Conservation (phyloP, 2,888 invertebrate species). For the Germaria angustata region DNA sequence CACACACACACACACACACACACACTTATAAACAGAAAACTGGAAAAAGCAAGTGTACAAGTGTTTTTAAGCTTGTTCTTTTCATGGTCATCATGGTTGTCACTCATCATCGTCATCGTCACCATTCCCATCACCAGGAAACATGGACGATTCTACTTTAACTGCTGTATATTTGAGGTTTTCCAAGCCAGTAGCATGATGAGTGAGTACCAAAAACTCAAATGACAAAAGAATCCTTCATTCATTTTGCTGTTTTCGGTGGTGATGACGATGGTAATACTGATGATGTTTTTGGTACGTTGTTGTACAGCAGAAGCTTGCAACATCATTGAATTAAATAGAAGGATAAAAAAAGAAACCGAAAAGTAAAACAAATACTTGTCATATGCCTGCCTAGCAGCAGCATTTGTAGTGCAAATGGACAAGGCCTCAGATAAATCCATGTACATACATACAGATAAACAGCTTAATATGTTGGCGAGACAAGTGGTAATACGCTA, state of each 20-base stretch:
- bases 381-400: conserved; percentile 48
- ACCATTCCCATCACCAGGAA: conserved; percentile 11
- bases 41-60: conserved; percentile 27
- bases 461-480: conserved; percentile 39
- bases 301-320: background rate
- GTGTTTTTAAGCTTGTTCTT: conserved; percentile 69
- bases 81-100: conserved; percentile 72
- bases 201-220: conserved; percentile 12
- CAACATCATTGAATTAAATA: conserved; percentile 25
- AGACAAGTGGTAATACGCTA: conserved; percentile 32
- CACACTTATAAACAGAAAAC: background rate
- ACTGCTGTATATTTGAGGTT: conserved; percentile 13
- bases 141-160: background rate
- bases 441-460: conserved; percentile 1
- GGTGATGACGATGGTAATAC: conserved; percentile 18
- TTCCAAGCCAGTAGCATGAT: conserved; percentile 24
- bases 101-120: conserved; percentile 63
- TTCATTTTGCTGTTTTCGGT: conserved; percentile 19
- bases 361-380: conserved; percentile 23
- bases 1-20: background rate
- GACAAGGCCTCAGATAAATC: background rate
- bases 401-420: conserved; percentile 7
- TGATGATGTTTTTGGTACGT: conserved; percentile 1
- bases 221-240: conserved; percentile 44
- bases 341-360: background rate